Conservation (phyloP, 2,888 invertebrate genomes). For the Thera britannica region DNA sequence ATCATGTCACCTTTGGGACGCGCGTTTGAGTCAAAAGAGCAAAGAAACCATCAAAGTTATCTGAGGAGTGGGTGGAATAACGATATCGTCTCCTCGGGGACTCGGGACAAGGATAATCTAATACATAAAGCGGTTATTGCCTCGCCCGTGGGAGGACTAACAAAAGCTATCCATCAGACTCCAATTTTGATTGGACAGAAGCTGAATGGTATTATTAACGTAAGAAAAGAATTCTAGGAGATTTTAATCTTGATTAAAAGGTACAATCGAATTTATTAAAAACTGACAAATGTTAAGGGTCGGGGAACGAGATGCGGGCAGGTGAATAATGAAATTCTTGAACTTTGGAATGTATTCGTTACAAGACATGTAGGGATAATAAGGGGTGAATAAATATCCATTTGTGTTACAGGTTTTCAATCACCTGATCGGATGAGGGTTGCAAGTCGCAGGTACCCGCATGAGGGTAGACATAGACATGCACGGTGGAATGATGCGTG, state of each 20-base stretch:
- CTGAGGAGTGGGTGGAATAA: constrained; percentile 61
- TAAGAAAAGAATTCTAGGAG: constrained; percentile 44
- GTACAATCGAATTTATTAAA: constrained; percentile 58
- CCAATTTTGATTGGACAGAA: constrained; percentile 38
- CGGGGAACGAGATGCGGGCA: constrained; percentile 66
- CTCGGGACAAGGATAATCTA: constrained; percentile 62
- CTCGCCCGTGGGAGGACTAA: constrained; percentile 45
- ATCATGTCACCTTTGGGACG: constrained; percentile 68
- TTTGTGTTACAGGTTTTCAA: constrained; percentile 55
- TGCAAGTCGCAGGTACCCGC: constrained; percentile 65
- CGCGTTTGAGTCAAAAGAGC: constrained; percentile 60
- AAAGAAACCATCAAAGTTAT: constrained; percentile 67
- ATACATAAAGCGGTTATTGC: constrained; percentile 61
- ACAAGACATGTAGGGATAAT: constrained; percentile 46
- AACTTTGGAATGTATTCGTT: constrained; percentile 65
- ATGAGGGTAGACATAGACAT: constrained; percentile 42
- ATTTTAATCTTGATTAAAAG: constrained; percentile 50
- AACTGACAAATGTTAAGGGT: constrained; percentile 55
- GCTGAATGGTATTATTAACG: constrained; percentile 37
- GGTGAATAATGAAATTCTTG: constrained; percentile 72
- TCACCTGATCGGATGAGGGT: constrained; percentile 72
- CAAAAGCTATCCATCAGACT: constrained; percentile 44
- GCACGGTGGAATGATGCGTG: constrained; percentile 43
- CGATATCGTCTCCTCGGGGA: constrained; percentile 68
- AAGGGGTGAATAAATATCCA: constrained; percentile 71